Base-by-base conservation (phyloP, 2,113 vertebrate genomes). In the Caranx melampygus region DNA sequence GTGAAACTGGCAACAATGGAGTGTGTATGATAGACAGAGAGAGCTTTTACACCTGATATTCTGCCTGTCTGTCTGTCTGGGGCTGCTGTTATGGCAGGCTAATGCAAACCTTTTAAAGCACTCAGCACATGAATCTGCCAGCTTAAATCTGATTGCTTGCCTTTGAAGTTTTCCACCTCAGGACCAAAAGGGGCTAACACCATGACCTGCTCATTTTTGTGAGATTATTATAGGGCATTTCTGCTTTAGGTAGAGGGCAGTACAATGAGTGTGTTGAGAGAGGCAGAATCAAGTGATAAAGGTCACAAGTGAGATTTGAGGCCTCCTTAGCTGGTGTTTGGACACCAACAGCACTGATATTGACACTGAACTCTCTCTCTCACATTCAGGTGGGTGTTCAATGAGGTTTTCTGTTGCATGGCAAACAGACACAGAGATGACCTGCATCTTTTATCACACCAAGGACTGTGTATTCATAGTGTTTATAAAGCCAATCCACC, bases 21-120 rank as follows among this genome's bases (percentile, higher is more conserved):
- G 85, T 79, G 89, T 80, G 84, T 84, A 85, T 92, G 89, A 93
- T 77, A 78, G 90, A 90, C 87, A 89, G 81, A 87, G 62, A 61
- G 72, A 86, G 87, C 88, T 89, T 88, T 90, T 75, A 80, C 87
- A 85, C 64, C 87, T 88, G 85, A 90, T 92, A 83, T 88, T 87
- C 73, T 49, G 65, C 67, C 62, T 71, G 83, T 72, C 81, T 69
- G 84, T 74, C 82, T 75, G 42, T 37, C 33, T 40, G 73, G 47
- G 78, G 81, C 42, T 26, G 21, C 54, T 80, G 90, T 75, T 86
- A 61, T 9, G 54, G 84, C 77, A 70, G 45, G 37, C 34, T 85
- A 89, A 90, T 90, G 79, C 81, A 73, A 88, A 73, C 78, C 88
- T 86, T 88, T 91, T 80, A 75, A 87, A 86, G 44, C 88, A 78